These are phyloP conservation scores for Epizoanthus illoricatus DNA, from an alignment of 92 coral and sea anemone genomes.

Conservation along the genomic window DNA sequence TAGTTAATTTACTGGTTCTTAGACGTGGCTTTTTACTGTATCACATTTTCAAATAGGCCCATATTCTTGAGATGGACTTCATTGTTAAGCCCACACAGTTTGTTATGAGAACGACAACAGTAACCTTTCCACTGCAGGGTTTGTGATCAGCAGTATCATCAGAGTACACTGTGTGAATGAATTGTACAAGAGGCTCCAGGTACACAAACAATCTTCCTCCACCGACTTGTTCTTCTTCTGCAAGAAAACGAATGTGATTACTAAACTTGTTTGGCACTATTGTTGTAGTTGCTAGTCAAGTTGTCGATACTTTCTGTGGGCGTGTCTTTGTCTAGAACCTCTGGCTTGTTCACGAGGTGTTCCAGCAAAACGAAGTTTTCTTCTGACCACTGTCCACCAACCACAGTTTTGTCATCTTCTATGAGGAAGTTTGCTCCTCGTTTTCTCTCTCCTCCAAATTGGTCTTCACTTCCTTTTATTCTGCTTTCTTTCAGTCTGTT, in stretches of 20 bases:
- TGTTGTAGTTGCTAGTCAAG: constrained; percentile 38
- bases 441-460: constrained; percentile 50
- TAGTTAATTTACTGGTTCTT: too few relatives aligned
- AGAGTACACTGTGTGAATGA: not conserved
- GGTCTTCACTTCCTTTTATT: constrained; percentile 35
- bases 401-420: constrained; percentile 39
- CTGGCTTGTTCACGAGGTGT: constrained; percentile 41
- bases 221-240: too few relatives aligned
- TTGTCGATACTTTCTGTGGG: constrained; percentile 22
- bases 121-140: too few relatives aligned
- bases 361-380: constrained; percentile 50
- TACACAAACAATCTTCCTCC: too few relatives aligned
- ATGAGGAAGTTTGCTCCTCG: constrained; percentile 37
- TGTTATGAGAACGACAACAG: too few relatives aligned
- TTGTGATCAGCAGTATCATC: too few relatives aligned
- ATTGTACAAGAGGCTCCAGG: constrained; percentile 48
- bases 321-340: constrained; percentile 23
- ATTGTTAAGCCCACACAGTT: too few relatives aligned
- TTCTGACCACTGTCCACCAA: constrained; percentile 52
- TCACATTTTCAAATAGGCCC: too few relatives aligned
- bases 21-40: too few relatives aligned
- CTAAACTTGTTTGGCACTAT: constrained; percentile 34
- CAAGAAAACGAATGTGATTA: too few relatives aligned
- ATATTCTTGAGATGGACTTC: too few relatives aligned
- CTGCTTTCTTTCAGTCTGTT: not conserved